Conservation (phyloP, 2,888 invertebrate species). For the Orthonevra nobilis region DNA sequence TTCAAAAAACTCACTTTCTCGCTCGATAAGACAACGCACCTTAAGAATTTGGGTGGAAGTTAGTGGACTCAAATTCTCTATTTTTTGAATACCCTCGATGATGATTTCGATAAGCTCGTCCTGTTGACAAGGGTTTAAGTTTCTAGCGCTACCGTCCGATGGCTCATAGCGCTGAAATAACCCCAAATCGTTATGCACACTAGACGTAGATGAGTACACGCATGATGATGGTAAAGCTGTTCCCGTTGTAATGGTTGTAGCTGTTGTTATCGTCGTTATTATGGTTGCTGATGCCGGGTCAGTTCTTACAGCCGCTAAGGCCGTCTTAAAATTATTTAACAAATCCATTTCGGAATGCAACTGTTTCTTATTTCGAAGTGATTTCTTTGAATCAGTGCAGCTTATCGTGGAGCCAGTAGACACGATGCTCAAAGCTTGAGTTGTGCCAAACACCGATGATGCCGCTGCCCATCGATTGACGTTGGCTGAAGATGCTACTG, state of each 20-base stretch:
- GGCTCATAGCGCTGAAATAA: conserved; percentile 7
- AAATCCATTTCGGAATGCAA: conserved; percentile 79
- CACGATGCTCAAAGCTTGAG: conserved; percentile 33
- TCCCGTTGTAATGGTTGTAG: conserved; percentile 49
- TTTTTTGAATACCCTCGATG: conserved; percentile 77
- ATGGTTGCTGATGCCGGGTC: conserved; percentile 42
- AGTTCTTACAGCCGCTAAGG: conserved; percentile 72
- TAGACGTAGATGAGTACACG: conserved; percentile 18
- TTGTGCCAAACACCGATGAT: conserved; percentile 29
- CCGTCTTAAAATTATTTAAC: conserved; percentile 78
- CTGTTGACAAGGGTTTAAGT: conserved; percentile 12
- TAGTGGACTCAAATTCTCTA: conserved; percentile 74
- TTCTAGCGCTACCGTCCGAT: conserved; percentile 9
- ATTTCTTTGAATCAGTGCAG: conserved; percentile 70
- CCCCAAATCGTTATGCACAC: conserved; percentile 45
- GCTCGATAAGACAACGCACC: conserved; percentile 74
- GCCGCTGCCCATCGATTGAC: conserved; percentile 28
- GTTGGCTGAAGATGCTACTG: conserved; percentile 37
- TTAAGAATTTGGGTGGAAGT: conserved; percentile 73
- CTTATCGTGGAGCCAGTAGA: not conserved
- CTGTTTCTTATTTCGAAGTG: conserved; percentile 76
- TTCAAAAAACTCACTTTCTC: conserved; percentile 77
- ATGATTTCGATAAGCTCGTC: conserved; percentile 71
- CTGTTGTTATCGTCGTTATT: conserved; percentile 19
- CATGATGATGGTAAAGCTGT: conserved; percentile 3